Percentiles rank a stretch among this genome's conserved stretches.
Evolutionary conservation across 2,888 invertebrate genomes (phyloP).

Genomic region (Rugalucina vietnamica): DNA sequence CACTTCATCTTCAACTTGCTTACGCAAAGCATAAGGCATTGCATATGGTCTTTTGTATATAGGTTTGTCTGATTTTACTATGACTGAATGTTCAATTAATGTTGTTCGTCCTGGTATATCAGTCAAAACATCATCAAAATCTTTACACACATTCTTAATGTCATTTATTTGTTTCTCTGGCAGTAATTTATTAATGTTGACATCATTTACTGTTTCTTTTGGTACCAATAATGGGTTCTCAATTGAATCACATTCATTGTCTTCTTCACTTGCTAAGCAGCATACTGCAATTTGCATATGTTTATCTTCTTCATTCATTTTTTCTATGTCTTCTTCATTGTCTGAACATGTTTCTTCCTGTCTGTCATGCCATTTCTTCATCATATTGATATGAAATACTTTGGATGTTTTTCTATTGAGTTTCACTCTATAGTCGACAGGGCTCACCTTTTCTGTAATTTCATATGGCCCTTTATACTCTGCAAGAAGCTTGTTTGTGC

Average conservation of each 20-base stretch:
- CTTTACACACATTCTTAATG: background rate
- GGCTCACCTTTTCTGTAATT: background rate
- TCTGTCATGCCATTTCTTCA: background rate
- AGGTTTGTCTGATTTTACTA: background rate
- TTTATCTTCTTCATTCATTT: too few relatives aligned
- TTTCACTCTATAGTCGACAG: background rate
- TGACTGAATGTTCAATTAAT: background rate
- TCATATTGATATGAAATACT: background rate
- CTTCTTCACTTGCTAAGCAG: background rate
- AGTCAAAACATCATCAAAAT: background rate
- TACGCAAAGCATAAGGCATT: constrained; percentile 4
- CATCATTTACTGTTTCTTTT: background rate
- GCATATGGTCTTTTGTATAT: background rate
- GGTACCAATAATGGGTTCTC: background rate
- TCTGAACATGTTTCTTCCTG: too few relatives aligned
- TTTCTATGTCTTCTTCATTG: too few relatives aligned
- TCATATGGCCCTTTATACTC: background rate
- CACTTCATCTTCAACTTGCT: background rate
- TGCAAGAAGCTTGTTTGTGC: background rate
- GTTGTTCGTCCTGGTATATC: constrained; percentile 1
- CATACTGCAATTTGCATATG: background rate
- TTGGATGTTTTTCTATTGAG: background rate
- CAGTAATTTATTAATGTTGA: background rate
- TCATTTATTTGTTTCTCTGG: background rate
- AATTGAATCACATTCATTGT: background rate